phyloP scores from a whole-genome alignment of 37 sponge, comb jelly and placozoan genomes.

The Cliona cf. orientalis region DNA sequence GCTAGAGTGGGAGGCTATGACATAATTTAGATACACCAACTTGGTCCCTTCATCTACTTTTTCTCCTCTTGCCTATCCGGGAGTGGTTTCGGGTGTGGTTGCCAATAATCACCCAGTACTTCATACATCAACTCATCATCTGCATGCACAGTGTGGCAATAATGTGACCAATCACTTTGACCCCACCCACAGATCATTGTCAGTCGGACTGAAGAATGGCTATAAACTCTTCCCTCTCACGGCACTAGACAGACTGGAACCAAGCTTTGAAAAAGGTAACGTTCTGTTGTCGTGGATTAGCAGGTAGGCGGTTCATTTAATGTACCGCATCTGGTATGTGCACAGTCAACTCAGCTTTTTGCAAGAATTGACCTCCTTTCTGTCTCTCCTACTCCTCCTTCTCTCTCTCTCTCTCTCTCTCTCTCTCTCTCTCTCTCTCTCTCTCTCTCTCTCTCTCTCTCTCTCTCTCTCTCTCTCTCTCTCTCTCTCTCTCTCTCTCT shows the following conservation, averaged over 20 bases:
- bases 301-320: too few species aligned
- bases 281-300: too few species aligned
- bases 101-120: background rate
- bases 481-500: conserved; percentile 7
- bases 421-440: conserved; percentile 4
- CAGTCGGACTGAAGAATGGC: conserved; percentile 83
- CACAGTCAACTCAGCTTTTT: too few species aligned
- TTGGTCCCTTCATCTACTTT: background rate
- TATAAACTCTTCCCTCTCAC: conserved; percentile 77
- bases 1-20: background rate
- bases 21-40: background rate
- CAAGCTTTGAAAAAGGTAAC: conserved; percentile 71
- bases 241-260: conserved; percentile 34
- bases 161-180: background rate
- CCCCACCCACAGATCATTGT: conserved; percentile 59
- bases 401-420: background rate
- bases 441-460: too few species aligned
- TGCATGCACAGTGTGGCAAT: background rate
- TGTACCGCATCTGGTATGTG: too few species aligned
- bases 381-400: background rate
- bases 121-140: background rate
- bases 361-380: too few species aligned
- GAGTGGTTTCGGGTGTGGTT: too few species aligned
- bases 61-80: too few species aligned
- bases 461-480: background rate